Conservation (phyloP, 1,140 invertebrate species). For the Proctacanthus coquilletti region DNA sequence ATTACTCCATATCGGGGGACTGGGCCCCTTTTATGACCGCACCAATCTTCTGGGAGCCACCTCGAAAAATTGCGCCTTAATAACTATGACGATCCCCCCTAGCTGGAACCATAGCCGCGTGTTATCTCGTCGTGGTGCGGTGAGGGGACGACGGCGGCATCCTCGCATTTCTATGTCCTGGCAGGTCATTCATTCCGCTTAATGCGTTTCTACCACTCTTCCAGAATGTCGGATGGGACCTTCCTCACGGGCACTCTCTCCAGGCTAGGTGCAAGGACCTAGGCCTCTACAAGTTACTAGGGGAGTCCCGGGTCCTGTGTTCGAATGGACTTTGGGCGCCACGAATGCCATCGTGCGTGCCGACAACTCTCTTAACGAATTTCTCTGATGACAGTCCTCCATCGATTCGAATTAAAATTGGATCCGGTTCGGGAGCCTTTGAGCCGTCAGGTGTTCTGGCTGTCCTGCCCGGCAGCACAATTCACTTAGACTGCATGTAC, state of each 20-base stretch:
- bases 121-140: too few species aligned
- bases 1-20: too few species aligned
- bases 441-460: constrained; percentile 61
- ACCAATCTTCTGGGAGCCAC: too few species aligned
- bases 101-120: too few species aligned
- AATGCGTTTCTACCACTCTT: too few species aligned
- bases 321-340: constrained; percentile 63
- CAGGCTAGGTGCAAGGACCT: constrained; percentile 58
- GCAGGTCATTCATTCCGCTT: too few species aligned
- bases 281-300: constrained; percentile 64
- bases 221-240: constrained; percentile 30
- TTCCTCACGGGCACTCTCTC: constrained; percentile 51
- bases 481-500: constrained; percentile 72
- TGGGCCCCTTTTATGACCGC: too few species aligned
- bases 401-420: constrained; percentile 62
- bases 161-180: too few species aligned
- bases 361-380: constrained; percentile 66
- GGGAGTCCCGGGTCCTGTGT: constrained; percentile 50
- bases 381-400: constrained; percentile 74
- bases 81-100: too few species aligned
- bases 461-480: constrained; percentile 64
- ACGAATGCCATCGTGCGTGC: constrained; percentile 57
- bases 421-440: constrained; percentile 62
- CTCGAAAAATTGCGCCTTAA: too few species aligned
- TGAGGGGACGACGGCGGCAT: too few species aligned